phyloP scores from a whole-genome alignment of 2,113 vertebrate species.

The Phainopepla nitens region DNA sequence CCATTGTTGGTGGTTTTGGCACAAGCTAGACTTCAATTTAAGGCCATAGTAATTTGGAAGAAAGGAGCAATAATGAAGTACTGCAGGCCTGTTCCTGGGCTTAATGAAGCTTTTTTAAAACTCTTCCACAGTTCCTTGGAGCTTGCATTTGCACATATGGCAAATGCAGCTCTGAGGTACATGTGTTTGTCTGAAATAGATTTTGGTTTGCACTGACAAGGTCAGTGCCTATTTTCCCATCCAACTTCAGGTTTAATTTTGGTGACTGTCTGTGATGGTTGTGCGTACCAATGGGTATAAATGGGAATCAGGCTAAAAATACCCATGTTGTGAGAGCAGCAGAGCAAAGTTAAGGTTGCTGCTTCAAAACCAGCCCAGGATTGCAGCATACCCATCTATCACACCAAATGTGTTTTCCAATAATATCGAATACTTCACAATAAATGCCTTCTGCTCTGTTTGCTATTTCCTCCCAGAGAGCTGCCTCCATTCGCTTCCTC shows the following conservation, averaged over 20 bases:
- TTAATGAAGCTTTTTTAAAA: background rate
- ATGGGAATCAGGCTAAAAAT: slow-evolving; percentile 39
- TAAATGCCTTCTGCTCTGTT: background rate
- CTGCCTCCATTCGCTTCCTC: background rate
- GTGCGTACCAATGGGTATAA: background rate
- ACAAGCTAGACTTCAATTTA: background rate
- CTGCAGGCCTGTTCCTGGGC: background rate
- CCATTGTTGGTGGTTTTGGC: background rate
- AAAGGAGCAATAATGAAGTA: background rate
- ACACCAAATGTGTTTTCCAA: background rate
- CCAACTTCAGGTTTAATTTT: slow-evolving; percentile 47
- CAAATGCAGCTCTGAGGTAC: background rate
- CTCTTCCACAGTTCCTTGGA: background rate
- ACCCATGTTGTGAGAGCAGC: background rate
- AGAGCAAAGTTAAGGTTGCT: background rate
- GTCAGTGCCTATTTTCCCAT: slow-evolving; percentile 27
- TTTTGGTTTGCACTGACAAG: slow-evolving; percentile 27
- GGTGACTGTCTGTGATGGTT: background rate
- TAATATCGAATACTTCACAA: background rate
- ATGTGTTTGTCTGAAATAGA: background rate
- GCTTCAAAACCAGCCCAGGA: background rate
- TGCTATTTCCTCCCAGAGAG: background rate
- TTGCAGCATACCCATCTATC: background rate
- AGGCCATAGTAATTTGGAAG: background rate
- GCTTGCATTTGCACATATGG: background rate